Base-by-base conservation (phyloP, 2,113 vertebrate species). In the Centropus unirufus region DNA sequence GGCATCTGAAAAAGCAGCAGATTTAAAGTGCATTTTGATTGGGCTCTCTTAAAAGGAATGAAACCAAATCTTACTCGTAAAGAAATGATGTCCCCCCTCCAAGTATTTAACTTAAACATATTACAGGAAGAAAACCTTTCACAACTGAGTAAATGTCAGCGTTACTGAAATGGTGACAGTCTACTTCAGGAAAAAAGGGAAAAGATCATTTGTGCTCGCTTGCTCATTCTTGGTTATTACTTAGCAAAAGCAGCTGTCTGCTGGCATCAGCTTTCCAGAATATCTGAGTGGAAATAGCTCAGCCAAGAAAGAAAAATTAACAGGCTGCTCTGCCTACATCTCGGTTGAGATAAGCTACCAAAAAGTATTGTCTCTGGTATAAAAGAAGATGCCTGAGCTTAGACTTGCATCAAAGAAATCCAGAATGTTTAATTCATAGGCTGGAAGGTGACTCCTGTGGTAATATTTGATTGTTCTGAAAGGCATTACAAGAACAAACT, bases 401-500 rank as follows among this genome's bases (percentile, higher is more conserved):
- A 73, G 80, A 8, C 46, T 91, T 72, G 26, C 27, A 62, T 62
- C 59, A 72, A 34, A 88, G 64, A 75, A 91, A 68, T 83, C 59
- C 49, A 19, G 63, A 91, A 23, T 58, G 46, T 80, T 91, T 51
- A 39, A 34, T 86, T 84, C 55, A 14, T 69, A 67, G 76, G 81
- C 54, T 83, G 57, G 80, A 51, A 74, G 76, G 61, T 55, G 85
- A 68, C 80, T 80, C 87, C 67, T 77, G 39, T 26, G 24, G 40
- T 89, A 91, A 57, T 82, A 58, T 20, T 83, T 49, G 42, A 64
- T 95, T 80, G 58, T 89, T 89, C 90, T 84, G 79, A 78, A 91
- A 61, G 83, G 55, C 69, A 95, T 88, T 88, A 82, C 42, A 87
- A 76, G 90, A 95, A 75, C 68, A 94, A 94, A 95, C 86, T 73